Conservation (phyloP, 2,113 vertebrate species). For the Burhinus oedicnemus region DNA sequence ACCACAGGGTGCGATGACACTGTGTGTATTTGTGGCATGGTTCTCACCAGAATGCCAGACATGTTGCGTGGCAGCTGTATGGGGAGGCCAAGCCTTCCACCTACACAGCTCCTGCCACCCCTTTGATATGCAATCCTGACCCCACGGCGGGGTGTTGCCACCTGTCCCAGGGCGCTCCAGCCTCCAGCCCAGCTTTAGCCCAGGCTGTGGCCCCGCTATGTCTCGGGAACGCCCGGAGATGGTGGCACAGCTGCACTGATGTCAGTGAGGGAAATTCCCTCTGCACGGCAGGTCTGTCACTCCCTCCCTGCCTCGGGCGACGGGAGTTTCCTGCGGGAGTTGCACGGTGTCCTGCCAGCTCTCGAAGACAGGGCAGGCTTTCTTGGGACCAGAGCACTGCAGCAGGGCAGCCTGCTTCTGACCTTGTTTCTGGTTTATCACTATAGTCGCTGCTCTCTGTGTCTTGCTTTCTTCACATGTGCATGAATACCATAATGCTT, state of each 20-base stretch:
- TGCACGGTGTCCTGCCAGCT: neutral
- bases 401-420: neutral
- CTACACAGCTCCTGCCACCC: constrained; percentile 52
- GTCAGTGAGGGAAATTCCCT: constrained; percentile 44
- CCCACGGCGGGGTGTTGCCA: constrained; percentile 3
- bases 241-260: neutral
- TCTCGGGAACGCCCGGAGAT: neutral
- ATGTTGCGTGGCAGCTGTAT: constrained; percentile 8
- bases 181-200: neutral
- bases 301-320: neutral
- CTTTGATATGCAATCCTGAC: constrained; percentile 31
- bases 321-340: neutral
- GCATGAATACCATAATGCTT: neutral
- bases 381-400: neutral
- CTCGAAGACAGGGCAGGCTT: neutral
- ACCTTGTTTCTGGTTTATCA: neutral
- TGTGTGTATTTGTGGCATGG: neutral
- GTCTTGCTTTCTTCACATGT: neutral
- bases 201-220: neutral
- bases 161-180: neutral
- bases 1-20: rapidly evolving
- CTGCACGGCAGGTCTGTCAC: neutral
- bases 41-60: constrained; percentile 53
- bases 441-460: rapidly evolving
- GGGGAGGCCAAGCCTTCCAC: constrained; percentile 49